Evolutionary conservation across 2,888 invertebrate genomes (phyloP), one percentile per base, ranked within the genome.

Genomic region (Melanargia galathea): DNA sequence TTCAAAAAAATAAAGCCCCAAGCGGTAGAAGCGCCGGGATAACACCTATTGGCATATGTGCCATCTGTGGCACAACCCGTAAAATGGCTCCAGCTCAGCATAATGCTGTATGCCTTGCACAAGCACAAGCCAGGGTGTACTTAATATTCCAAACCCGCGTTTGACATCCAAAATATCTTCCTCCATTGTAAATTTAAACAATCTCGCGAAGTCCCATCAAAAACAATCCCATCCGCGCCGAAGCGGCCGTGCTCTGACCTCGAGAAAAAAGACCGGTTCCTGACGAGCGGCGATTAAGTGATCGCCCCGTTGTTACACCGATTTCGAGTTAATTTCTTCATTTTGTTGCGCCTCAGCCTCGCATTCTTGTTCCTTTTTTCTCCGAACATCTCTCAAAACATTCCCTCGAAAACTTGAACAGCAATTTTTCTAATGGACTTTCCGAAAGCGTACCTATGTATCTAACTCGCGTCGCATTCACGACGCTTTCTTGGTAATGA

Each of bases 301-400:
- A 87, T 87, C 86, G 81, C 75, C 75, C 80, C 79, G 78, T 84
- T 80, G 83, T 86, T 85, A 82, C 82, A 87, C 82, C 82, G 83
- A 87, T 86, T 86, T 79, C 76, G 78, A 81, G 81, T 86, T 86
- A 87, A 87, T 87, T 86, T 87, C 86, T 87, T 87, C 86, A 87
- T 87, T 87, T 84, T 85, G 83, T 84, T 80, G 76, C 78, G 75
- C 73, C 79, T 75, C 76, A 68, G 70, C 70, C 69, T 71, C 68
- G 72, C 72, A 73, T 77, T 77, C 74, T 75, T 76, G 74, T 75
- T 71, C 69, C 70, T 71, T 76, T 76, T 73, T 45, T 61, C n/a
- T n/a, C 63, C 58, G 63, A 67, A 68, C 67, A 71, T 70, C 70
- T 70, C 59, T 64, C 18, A 54, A n/a, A n/a, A 69, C 66, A 73